These are phyloP conservation scores for Pantherophis alleghaniensis DNA, from an alignment of 2,797 vertebrate genomes.

Conservation along the genomic window DNA sequence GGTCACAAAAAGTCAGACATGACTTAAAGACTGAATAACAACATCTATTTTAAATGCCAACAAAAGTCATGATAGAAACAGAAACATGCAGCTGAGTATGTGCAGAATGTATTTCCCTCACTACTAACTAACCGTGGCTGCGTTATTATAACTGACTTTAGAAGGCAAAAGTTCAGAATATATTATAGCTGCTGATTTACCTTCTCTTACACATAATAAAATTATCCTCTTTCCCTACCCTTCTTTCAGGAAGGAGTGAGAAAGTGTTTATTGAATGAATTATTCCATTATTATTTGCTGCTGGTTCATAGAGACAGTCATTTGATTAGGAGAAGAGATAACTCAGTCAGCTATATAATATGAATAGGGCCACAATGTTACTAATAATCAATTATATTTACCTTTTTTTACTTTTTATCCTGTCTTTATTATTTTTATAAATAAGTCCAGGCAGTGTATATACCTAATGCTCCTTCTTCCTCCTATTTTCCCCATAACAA, in stretches of 20 bases:
- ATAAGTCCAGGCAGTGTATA: too few species aligned
- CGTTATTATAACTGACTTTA: not conserved
- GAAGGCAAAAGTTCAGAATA: not conserved
- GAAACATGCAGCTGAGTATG: not conserved
- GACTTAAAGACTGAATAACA: too few species aligned
- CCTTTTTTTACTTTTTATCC: too few species aligned
- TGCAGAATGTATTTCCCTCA: not conserved
- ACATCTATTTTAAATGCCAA: not conserved
- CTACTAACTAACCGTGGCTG: not conserved
- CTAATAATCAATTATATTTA: not conserved
- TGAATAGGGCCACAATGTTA: too few species aligned
- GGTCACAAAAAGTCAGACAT: too few species aligned
- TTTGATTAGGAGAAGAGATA: not conserved
- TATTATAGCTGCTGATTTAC: not conserved
- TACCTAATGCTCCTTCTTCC: too few species aligned
- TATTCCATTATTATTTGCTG: not conserved
- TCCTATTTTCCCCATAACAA: too few species aligned
- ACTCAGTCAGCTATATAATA: too few species aligned
- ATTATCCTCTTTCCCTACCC: not conserved
- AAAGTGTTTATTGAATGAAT: not conserved
- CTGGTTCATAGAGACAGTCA: not conserved
- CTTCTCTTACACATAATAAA: not conserved
- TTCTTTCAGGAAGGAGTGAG: not conserved
- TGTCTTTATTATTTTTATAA: too few species aligned
- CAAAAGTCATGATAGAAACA: not conserved